Percentiles rank a stretch among this genome's conserved stretches.
Evolutionary conservation across 2,113 vertebrate species (phyloP).

Genomic region (Fregetta grallaria): DNA sequence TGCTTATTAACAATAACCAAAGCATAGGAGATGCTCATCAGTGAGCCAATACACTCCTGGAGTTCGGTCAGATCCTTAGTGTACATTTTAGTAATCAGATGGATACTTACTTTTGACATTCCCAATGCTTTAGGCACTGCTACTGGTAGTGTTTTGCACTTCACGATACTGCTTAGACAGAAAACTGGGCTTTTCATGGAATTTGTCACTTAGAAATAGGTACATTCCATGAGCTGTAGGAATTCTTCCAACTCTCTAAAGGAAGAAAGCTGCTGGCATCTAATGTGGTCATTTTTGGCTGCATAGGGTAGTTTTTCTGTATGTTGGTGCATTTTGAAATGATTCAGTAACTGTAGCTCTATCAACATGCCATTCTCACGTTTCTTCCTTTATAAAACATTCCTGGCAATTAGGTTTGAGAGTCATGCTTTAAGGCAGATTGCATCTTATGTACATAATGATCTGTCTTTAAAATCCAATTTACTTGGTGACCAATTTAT

Average conservation of each 20-base stretch:
- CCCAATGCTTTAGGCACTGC: neutral
- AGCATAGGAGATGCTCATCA: neutral
- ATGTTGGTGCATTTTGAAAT: neutral
- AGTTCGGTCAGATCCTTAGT: neutral
- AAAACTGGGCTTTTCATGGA: neutral
- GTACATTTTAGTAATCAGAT: neutral
- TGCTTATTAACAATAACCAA: neutral
- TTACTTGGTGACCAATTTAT: neutral
- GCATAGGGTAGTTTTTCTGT: neutral
- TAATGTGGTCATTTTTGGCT: neutral
- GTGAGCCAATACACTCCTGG: neutral
- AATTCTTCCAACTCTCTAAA: neutral
- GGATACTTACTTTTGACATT: neutral
- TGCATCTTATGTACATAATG: neutral
- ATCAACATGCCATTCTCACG: fast-evolving
- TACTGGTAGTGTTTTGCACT: neutral
- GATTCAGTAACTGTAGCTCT: neutral
- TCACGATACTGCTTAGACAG: neutral
- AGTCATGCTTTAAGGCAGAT: neutral
- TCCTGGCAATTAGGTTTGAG: neutral
- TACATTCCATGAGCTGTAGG: neutral
- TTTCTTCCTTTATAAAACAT: neutral
- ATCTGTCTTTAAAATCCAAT: neutral
- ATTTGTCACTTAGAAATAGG: neutral
- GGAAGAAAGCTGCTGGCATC: neutral